A percentile compares a stretch with the other conserved stretches of the same genome.
Conservation (phyloP, 2,888 invertebrate species). For the Aromia moschata region DNA sequence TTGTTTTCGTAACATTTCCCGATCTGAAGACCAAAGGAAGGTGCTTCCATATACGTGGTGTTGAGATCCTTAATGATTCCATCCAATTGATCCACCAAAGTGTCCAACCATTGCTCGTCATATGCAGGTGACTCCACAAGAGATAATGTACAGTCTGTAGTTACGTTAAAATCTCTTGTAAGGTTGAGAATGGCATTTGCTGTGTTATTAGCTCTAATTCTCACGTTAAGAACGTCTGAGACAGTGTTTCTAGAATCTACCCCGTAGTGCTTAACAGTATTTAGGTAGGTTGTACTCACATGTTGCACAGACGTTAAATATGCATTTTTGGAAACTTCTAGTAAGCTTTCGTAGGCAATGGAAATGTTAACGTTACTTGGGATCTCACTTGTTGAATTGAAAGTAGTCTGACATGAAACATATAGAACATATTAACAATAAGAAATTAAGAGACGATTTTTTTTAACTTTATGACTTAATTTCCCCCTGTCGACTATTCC, state of each 20-base stretch:
- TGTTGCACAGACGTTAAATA: too few relatives aligned
- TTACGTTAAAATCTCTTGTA: background rate
- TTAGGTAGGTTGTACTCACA: background rate
- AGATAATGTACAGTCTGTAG: background rate
- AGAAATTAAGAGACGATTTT: too few relatives aligned
- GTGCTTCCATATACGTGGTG: background rate
- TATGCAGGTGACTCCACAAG: too few relatives aligned
- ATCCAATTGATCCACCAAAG: too few relatives aligned
- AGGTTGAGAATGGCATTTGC: background rate
- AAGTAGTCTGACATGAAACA: background rate
- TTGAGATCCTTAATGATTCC: background rate
- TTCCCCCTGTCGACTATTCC: too few relatives aligned
- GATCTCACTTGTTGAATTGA: background rate
- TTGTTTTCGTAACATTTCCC: background rate
- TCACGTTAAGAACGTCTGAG: background rate
- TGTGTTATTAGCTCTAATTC: background rate
- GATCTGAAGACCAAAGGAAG: background rate
- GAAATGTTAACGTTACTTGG: background rate
- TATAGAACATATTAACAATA: too few relatives aligned
- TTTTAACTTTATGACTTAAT: too few relatives aligned
- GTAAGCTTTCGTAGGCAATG: background rate
- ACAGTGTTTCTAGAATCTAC: background rate
- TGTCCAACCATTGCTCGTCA: too few relatives aligned
- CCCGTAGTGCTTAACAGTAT: too few relatives aligned
- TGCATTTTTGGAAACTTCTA: background rate